Evolutionary conservation across 2,113 vertebrate species (phyloP).

Genomic region (Otus sunia): DNA sequence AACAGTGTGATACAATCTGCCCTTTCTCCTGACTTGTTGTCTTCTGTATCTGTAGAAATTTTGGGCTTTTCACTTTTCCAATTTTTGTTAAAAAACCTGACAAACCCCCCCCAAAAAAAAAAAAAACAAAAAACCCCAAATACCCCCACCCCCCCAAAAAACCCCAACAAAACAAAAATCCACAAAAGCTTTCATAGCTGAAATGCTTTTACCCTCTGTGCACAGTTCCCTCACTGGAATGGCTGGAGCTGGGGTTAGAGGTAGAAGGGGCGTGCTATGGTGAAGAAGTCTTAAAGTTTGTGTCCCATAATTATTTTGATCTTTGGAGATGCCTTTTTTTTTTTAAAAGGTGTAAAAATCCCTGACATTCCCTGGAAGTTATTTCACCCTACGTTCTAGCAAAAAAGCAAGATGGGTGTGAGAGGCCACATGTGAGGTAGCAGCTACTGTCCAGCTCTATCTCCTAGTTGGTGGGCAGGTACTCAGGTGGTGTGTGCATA

Average conservation of each 20-base stretch:
- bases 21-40: neutral
- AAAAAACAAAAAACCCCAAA: no score
- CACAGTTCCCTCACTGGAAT: neutral
- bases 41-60: neutral
- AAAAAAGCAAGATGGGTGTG: no score
- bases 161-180: neutral
- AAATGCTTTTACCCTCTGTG: neutral
- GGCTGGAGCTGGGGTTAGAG: neutral
- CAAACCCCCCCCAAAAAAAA: neutral
- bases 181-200: neutral
- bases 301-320: neutral
- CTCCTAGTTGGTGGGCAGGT: neutral
- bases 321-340: neutral
- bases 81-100: neutral
- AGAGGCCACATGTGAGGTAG: neutral
- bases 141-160: no score
- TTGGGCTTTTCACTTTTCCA: neutral
- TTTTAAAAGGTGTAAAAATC: neutral
- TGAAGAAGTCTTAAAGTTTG: neutral
- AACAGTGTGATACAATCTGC: neutral
- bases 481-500: neutral
- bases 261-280: neutral
- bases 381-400: neutral
- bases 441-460: neutral
- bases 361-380: neutral